phyloP scores from a whole-genome alignment of 2,113 vertebrate genomes.

The human region DNA sequence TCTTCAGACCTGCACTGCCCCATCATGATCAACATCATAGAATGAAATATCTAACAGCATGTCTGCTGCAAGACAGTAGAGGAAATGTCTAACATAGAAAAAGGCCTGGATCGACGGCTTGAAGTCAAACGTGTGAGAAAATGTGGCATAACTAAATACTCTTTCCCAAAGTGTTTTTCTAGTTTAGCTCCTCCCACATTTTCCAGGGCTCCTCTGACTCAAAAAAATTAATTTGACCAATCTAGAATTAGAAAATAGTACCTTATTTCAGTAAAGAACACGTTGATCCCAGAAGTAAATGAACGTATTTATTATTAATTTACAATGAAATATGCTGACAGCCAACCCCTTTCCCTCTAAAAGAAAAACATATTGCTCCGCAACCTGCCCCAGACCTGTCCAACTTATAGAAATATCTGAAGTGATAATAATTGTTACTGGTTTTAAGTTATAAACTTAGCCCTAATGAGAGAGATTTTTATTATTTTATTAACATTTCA shows the following conservation, averaged over 20 bases:
- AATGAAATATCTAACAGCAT: not conserved
- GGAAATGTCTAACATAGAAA: not conserved
- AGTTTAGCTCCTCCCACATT: not conserved
- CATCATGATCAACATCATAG: not conserved
- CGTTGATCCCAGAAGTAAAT: not conserved
- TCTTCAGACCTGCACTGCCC: not conserved
- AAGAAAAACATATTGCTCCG: not conserved
- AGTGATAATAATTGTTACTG: not conserved
- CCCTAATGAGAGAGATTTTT: not conserved
- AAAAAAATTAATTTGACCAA: not conserved
- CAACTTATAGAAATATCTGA: not conserved
- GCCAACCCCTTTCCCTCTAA: not conserved
- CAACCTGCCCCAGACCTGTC: not conserved
- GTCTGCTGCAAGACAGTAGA: not conserved
- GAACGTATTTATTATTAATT: not conserved
- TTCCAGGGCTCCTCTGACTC: not conserved
- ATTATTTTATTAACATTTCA: not conserved
- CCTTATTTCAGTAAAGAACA: not conserved
- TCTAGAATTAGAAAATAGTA: not conserved
- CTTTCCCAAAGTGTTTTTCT: slow-evolving; percentile 15
- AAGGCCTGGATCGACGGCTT: not conserved
- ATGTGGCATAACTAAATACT: not conserved
- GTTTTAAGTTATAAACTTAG: not conserved
- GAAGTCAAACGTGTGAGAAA: not conserved
- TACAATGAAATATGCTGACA: not conserved